These are phyloP conservation scores for Hypselothyrea guttata DNA, from an alignment of 2,888 invertebrate species.

Conservation along the genomic window DNA sequence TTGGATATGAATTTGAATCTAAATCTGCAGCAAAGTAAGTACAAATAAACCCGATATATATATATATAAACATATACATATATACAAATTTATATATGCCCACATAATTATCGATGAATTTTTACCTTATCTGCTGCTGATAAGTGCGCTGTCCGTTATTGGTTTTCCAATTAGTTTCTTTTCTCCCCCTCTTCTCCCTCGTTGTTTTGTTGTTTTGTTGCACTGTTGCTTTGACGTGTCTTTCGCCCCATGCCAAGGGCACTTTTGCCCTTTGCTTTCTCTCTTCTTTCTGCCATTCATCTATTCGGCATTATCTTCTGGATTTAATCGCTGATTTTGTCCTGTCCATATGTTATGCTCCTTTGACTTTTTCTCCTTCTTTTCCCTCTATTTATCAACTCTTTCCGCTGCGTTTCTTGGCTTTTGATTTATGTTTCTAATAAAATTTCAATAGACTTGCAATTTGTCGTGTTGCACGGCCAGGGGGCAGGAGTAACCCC, in stretches of 20 bases:
- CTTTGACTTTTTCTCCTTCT: neutral
- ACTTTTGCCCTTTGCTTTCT: neutral
- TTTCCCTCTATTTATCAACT: neutral
- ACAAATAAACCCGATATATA: conserved; percentile 14
- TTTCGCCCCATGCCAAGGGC: conserved; percentile 28
- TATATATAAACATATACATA: neutral
- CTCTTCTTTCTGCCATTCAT: too few relatives aligned
- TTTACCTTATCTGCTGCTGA: conserved; percentile 46
- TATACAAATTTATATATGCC: conserved; percentile 24
- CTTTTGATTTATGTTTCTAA: conserved; percentile 75
- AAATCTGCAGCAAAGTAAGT: conserved; percentile 80
- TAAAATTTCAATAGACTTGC: conserved; percentile 77
- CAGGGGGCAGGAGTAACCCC: too few relatives aligned
- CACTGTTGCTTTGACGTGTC: conserved; percentile 30
- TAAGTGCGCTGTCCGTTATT: too few relatives aligned
- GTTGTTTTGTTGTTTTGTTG: conserved; percentile 29
- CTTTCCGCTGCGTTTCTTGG: neutral
- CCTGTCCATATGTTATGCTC: neutral
- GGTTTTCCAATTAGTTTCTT: conserved; percentile 69
- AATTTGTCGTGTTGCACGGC: conserved; percentile 64
- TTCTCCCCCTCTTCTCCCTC: conserved; percentile 17
- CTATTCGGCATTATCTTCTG: too few relatives aligned
- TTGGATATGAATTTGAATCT: conserved; percentile 74
- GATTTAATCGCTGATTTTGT: too few relatives aligned
- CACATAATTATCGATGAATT: conserved; percentile 56